These are phyloP conservation scores for Istiophorus platypterus DNA, from an alignment of 2,113 vertebrate genomes.

Conservation along the genomic window DNA sequence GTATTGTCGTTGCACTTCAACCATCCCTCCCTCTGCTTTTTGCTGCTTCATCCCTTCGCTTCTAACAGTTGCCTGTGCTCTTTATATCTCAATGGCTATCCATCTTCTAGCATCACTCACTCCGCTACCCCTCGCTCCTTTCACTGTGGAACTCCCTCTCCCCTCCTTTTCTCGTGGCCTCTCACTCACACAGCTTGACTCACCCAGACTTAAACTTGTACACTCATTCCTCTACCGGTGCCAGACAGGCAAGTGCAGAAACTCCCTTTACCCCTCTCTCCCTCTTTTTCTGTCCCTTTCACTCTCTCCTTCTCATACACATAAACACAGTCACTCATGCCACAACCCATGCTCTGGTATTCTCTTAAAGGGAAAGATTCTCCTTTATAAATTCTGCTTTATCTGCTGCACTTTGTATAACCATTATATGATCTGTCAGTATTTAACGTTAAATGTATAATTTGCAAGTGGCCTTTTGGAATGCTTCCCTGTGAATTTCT, in stretches of 20 bases:
- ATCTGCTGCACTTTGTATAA: slow-evolving; percentile 5
- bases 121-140: slow-evolving; percentile 37
- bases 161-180: slow-evolving; percentile 23
- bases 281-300: slow-evolving; percentile 1
- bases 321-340: slow-evolving; percentile 37
- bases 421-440: slow-evolving; percentile 18
- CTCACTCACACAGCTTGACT: slow-evolving; percentile 57
- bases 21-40: slow-evolving; percentile 35
- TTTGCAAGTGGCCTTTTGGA: slow-evolving; percentile 41
- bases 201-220: slow-evolving; percentile 65
- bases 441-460: slow-evolving; percentile 16
- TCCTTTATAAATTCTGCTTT: slow-evolving; percentile 15
- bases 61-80: slow-evolving; percentile 19
- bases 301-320: slow-evolving; percentile 1
- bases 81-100: slow-evolving; percentile 45
- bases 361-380: slow-evolving; percentile 52
- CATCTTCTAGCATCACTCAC: slow-evolving; percentile 47
- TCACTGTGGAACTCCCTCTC: slow-evolving; percentile 52
- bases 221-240: slow-evolving; percentile 60
- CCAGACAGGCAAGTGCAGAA: slow-evolving; percentile 73
- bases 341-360: slow-evolving; percentile 29
- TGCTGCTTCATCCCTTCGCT: slow-evolving; percentile 34
- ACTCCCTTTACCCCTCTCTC: slow-evolving; percentile 44
- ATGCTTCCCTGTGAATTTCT: slow-evolving; percentile 13
- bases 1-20: slow-evolving; percentile 53